phyloP scores from a whole-genome alignment of 1,140 invertebrate genomes.

The Cotesia chilonis region DNA sequence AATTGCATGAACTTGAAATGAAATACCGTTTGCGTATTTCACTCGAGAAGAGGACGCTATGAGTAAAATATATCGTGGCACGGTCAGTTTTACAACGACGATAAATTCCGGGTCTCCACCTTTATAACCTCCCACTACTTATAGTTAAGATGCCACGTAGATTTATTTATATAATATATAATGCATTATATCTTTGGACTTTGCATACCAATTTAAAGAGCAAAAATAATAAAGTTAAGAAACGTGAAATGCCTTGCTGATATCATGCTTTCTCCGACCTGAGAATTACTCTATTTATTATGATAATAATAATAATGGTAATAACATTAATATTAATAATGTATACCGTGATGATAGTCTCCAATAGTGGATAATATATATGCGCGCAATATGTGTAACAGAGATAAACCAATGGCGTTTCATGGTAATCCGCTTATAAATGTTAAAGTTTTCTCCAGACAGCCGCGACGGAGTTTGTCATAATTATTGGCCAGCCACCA shows the following conservation, averaged over 20 bases:
- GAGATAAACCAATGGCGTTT: constrained; percentile 11
- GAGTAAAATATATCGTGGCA: constrained; percentile 41
- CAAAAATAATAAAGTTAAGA: not conserved
- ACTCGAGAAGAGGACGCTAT: constrained; percentile 37
- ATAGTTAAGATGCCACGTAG: constrained; percentile 6
- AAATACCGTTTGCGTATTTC: constrained; percentile 37
- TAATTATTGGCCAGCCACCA: constrained; percentile 41
- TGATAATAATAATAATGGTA: not conserved
- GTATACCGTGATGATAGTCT: constrained; percentile 1
- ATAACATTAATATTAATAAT: not conserved
- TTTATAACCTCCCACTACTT: constrained; percentile 19
- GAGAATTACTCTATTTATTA: not conserved
- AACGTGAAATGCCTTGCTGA: not conserved
- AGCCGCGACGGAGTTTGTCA: constrained; percentile 44
- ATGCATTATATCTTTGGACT: not conserved
- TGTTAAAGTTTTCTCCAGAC: constrained; percentile 28
- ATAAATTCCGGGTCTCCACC: constrained; percentile 40
- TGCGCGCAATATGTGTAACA: not conserved
- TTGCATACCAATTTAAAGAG: not conserved
- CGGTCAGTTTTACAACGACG: constrained; percentile 40
- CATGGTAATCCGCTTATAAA: constrained; percentile 39
- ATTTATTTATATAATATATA: constrained; percentile 15
- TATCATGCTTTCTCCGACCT: not conserved
- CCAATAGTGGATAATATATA: not conserved
- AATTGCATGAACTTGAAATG: constrained; percentile 7